Evolutionary conservation across 2,113 vertebrate species (phyloP).

Genomic region (Callaeas wilsoni): DNA sequence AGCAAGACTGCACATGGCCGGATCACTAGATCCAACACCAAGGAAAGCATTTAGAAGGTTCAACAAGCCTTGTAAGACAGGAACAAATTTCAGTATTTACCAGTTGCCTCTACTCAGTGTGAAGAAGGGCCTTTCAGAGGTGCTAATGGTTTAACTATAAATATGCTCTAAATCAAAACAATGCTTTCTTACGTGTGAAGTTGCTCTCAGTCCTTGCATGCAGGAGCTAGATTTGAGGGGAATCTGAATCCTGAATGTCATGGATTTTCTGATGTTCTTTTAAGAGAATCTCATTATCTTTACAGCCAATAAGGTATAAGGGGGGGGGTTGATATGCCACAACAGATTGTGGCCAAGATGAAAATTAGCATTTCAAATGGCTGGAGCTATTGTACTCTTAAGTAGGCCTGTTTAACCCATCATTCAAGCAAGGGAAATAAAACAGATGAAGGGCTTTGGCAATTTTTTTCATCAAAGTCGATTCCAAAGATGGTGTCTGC

Average conservation of each 20-base stretch:
- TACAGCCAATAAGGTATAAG: slow-evolving; percentile 37
- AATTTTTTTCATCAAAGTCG: neutral
- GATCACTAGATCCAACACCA: neutral
- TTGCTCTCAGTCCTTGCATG: neutral
- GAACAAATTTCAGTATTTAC: neutral
- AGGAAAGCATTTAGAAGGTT: neutral
- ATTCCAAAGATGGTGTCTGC: slow-evolving; percentile 67
- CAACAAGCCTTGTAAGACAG: neutral
- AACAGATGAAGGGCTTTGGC: slow-evolving; percentile 53
- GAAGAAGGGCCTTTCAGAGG: neutral
- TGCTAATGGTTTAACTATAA: neutral
- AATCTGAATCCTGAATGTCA: neutral
- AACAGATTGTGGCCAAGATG: slow-evolving; percentile 31
- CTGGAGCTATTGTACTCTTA: slow-evolving; percentile 58
- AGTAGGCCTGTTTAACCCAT: slow-evolving; percentile 41
- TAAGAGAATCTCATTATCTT: slow-evolving; percentile 41
- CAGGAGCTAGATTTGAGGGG: neutral
- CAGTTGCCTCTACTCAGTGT: neutral
- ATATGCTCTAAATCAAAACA: neutral
- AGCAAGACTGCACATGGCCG: neutral
- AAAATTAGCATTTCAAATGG: slow-evolving; percentile 67
- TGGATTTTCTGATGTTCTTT: slow-evolving; percentile 15
- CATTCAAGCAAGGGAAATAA: slow-evolving; percentile 56
- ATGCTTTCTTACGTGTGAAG: neutral
- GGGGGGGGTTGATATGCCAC: slow-evolving; percentile 28